These are phyloP conservation scores for Drosophila bunnanda DNA, from an alignment of 2,888 invertebrate genomes.

Conservation along the genomic window DNA sequence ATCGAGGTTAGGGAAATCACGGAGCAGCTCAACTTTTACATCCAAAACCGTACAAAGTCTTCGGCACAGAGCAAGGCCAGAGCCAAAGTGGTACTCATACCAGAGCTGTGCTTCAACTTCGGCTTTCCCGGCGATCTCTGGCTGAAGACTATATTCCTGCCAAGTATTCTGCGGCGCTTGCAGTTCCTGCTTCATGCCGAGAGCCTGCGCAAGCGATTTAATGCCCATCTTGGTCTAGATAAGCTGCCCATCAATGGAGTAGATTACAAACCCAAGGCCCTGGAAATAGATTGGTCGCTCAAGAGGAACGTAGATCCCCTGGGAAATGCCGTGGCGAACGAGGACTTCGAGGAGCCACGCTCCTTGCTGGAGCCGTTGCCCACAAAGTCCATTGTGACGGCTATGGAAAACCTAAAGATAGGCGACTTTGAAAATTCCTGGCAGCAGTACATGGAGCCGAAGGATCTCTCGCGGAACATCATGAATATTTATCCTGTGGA, in stretches of 20 bases:
- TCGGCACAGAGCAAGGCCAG: slow-evolving; percentile 78
- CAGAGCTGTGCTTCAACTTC: slow-evolving; percentile 93
- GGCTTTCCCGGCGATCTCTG: slow-evolving; percentile 91
- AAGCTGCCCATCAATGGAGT: slow-evolving; percentile 36
- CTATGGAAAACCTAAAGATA: slow-evolving; percentile 44
- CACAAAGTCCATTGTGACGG: slow-evolving; percentile 52
- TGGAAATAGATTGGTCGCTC: slow-evolving; percentile 79
- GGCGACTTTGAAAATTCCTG: slow-evolving; percentile 65
- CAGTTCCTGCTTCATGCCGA: slow-evolving; percentile 83
- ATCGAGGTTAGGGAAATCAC: slow-evolving; percentile 89
- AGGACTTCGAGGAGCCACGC: slow-evolving; percentile 62
- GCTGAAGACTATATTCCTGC: slow-evolving; percentile 93
- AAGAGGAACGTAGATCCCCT: slow-evolving; percentile 72
- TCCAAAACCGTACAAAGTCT: slow-evolving; percentile 74
- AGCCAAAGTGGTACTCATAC: slow-evolving; percentile 89
- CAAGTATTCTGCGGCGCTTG: slow-evolving; percentile 92
- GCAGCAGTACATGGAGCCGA: slow-evolving; percentile 86
- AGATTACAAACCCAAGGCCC: slow-evolving; percentile 72
- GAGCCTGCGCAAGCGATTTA: slow-evolving; percentile 83
- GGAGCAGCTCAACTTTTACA: slow-evolving; percentile 82
- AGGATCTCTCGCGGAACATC: slow-evolving; percentile 88
- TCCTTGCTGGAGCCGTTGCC: slow-evolving; percentile 73
- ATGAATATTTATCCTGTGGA: slow-evolving; percentile 87
- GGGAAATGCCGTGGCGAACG: slow-evolving; percentile 65
- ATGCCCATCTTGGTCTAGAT: slow-evolving; percentile 71